phyloP scores from a whole-genome alignment of 2,113 vertebrate genomes.

The Redunca redunca region DNA sequence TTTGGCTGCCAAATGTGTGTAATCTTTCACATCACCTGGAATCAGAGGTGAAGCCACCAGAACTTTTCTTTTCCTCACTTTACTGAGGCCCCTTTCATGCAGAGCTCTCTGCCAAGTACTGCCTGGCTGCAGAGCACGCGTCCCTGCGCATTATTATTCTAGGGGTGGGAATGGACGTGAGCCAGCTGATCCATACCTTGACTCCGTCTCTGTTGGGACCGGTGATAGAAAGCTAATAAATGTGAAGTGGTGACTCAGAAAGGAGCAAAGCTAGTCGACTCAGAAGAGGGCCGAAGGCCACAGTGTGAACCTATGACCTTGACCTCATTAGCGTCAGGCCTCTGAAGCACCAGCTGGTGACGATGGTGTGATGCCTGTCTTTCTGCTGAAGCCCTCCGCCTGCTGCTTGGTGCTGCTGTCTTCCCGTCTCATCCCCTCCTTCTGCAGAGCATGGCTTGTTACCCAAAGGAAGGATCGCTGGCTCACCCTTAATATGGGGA shows the following conservation, averaged over 20 bases:
- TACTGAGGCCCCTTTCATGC: not conserved
- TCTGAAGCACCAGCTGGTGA: not conserved
- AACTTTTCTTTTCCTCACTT: not conserved
- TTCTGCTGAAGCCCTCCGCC: not conserved
- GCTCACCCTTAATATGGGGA: conserved; percentile 33
- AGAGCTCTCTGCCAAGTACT: not conserved
- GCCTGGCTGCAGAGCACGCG: not conserved
- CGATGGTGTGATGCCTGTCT: accelerated
- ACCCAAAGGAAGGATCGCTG: not conserved
- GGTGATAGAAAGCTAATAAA: not conserved
- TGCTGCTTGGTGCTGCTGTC: not conserved
- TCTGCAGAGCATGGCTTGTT: not conserved
- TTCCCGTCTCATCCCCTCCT: not conserved
- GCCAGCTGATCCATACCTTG: not conserved
- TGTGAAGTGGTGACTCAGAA: not conserved
- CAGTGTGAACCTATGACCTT: not conserved
- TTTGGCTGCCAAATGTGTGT: not conserved
- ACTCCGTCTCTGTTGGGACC: not conserved
- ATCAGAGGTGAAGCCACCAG: not conserved
- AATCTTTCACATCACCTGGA: not conserved
- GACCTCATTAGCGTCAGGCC: not conserved
- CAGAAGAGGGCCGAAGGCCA: not conserved
- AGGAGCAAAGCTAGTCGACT: not conserved
- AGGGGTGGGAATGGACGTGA: not conserved
- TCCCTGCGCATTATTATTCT: not conserved